Evolutionary conservation across 2,888 invertebrate species (phyloP), one percentile per base, ranked within the genome.

Genomic region (Limnephilus lunatus): DNA sequence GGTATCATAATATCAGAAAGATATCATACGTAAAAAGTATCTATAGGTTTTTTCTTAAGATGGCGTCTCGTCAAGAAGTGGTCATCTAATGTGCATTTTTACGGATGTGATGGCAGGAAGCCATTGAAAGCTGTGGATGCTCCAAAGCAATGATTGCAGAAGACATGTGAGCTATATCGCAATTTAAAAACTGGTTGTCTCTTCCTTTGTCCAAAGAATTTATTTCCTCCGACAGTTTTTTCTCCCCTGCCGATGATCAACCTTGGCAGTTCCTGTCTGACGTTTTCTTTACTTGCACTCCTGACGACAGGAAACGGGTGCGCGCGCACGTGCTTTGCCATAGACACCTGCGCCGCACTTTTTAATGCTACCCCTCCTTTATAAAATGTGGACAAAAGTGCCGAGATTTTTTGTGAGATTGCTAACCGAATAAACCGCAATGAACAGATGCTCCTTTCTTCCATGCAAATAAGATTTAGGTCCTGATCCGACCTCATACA

Each of bases 231-330:
- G 87, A 19, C 15, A 48, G 4, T 30, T 68, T 15, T 32, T 14
- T 32, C 14, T 19, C n/a, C 31, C 11, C 4, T 48, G 87, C 35
- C 31, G 68, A 35, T 53, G 53, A 30, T 48, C 30, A 19, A 15
- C 32, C 68, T 31, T n/a, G 87, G 48, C 14, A 25, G 15, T 87
- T 15, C 68, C 68, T 68, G 15, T 32, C 68, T 4, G 19, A 7
- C 68, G 48, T 87, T 87, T 87, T 53, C 68, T 31, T 30, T 53
- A 31, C 87, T 87, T 68, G 87, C 87, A 53, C 30, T 53, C 15
- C 81, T 53, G 32, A 53, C 53, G 86, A 85, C 93, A 91, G 93
- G 93, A 93, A 93, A 90, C 93, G 91, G 88, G 93, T 93, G 93
- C 92, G 90, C 83, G 91, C 92, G 93, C 93, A 93, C 93, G 92